Percentiles rank a stretch among this genome's conserved stretches.
Conservation (phyloP, 2,888 invertebrate genomes). For the Bombylius discolor region DNA sequence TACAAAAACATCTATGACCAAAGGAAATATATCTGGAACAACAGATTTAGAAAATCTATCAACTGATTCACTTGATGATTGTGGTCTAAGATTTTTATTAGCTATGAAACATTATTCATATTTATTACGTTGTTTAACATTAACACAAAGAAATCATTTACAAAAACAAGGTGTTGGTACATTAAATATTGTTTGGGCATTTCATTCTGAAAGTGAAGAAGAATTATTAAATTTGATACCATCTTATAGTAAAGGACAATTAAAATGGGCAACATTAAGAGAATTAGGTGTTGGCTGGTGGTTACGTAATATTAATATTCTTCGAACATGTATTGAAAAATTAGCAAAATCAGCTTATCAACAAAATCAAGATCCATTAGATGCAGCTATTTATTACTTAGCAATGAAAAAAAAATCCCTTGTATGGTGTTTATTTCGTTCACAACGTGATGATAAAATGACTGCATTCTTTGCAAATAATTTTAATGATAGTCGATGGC, state of each 20-base stretch:
- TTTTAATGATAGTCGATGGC: slow-evolving; percentile 85
- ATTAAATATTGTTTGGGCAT: slow-evolving; percentile 96
- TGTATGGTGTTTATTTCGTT: slow-evolving; percentile 89
- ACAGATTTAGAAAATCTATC: slow-evolving; percentile 41
- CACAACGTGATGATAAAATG: slow-evolving; percentile 82
- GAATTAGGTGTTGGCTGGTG: slow-evolving; percentile 94
- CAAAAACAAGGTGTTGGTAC: slow-evolving; percentile 78
- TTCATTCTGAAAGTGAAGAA: slow-evolving; percentile 95
- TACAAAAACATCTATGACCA: slow-evolving; percentile 51
- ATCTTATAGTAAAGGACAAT: slow-evolving; percentile 68
- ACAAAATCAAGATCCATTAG: slow-evolving; percentile 84
- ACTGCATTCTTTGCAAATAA: slow-evolving; percentile 90
- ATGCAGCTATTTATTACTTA: slow-evolving; percentile 92
- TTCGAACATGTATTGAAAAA: slow-evolving; percentile 78
- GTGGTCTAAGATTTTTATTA: slow-evolving; percentile 86
- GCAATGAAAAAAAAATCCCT: slow-evolving; percentile 97
- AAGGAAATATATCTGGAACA: slow-evolving; percentile 47
- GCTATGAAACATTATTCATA: slow-evolving; percentile 98
- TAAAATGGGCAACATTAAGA: slow-evolving; percentile 79
- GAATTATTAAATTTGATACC: slow-evolving; percentile 84
- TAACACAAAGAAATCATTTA: slow-evolving; percentile 73
- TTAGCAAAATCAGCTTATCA: slow-evolving; percentile 91
- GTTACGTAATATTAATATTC: slow-evolving; percentile 70
- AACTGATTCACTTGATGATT: slow-evolving; percentile 85
- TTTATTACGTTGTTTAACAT: slow-evolving; percentile 80